phyloP scores from a whole-genome alignment of 2,888 invertebrate genomes.

The Lasioglossum calceatum region DNA sequence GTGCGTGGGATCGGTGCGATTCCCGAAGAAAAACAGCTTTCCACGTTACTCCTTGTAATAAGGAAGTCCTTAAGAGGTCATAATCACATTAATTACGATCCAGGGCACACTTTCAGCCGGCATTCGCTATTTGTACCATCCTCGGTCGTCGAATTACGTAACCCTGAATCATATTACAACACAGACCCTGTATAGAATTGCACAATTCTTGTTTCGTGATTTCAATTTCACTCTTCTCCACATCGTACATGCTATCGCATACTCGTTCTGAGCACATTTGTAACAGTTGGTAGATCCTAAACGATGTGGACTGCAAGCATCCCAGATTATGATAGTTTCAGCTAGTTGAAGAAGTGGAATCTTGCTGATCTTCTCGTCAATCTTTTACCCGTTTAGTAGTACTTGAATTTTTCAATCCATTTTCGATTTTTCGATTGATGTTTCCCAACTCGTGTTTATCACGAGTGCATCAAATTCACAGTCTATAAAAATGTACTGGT shows the following conservation, averaged over 20 bases:
- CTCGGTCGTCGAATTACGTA: conserved; percentile 48
- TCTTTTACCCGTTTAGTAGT: too few species aligned
- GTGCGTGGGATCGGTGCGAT: conserved; percentile 54
- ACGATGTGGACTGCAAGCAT: not conserved
- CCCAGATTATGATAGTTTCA: not conserved
- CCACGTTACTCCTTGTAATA: conserved; percentile 48
- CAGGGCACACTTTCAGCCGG: conserved; percentile 35
- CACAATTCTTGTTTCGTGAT: conserved; percentile 47
- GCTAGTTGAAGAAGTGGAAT: not conserved
- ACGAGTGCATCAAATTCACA: too few species aligned
- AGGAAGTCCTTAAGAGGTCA: conserved; percentile 70
- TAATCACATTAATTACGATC: conserved; percentile 77
- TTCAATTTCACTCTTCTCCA: conserved; percentile 36
- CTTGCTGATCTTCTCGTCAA: not conserved
- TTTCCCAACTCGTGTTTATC: too few species aligned
- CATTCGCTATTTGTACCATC: conserved; percentile 19
- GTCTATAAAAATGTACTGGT: too few species aligned
- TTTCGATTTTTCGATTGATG: too few species aligned
- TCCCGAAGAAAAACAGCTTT: conserved; percentile 52
- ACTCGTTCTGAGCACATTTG: conserved; percentile 36
- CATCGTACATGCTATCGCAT: conserved; percentile 33
- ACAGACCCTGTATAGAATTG: conserved; percentile 61
- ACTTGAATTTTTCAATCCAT: too few species aligned
- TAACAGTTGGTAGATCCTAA: not conserved
- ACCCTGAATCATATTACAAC: conserved; percentile 37